Evolutionary conservation across 2,113 vertebrate genomes (phyloP), one percentile per base, ranked within the genome.

Genomic region (Etheostoma spectabile): DNA sequence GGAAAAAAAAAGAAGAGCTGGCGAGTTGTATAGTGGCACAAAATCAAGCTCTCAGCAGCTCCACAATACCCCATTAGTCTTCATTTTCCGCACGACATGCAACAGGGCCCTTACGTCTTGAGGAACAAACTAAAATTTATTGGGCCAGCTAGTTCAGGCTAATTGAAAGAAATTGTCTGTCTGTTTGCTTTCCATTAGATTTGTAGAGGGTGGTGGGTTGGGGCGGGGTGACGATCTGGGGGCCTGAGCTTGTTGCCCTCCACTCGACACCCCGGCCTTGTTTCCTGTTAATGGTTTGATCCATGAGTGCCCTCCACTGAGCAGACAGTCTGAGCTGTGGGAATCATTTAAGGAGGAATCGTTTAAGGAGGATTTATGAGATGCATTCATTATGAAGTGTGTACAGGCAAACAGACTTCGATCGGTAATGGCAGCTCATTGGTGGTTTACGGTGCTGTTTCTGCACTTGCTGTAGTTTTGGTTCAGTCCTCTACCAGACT

Each of bases 161-260:
- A 96, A 96, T 95, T 96, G 94, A 95, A 96, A 96, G 95, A 94
- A 96, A 96, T 95, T 95, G 95, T 94, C 89, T 95, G 95, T 95
- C 95, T 95, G 90, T 92, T 95, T 89, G 89, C 79, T 89, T 95
- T 94, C 84, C 80, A 87, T 90, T 86, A 83, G 66, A 78, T 87
- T 75, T 91, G 87, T 75, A 63, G 82, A 66, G 77, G 89, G 80
- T 62, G 72, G 77, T 42, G 79, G 84, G 38, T 42, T 18, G 62
- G 75, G 27, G 80, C n/a, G 77, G 84, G 74, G 74, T 70, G 83
- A 76, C 74, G 74, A 84, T 88, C 79, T 78, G 84, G 87, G 87
- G 87, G 77, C 81, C 83, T 73, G 75, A 87, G 86, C 84, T 79
- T 55, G 75, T 74, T 85, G 89, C 83, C 89, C 86, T 77, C 30